Evolutionary conservation across 2,113 vertebrate genomes (phyloP), one percentile per base, ranked within the genome.

Genomic region (Anoplopoma fimbria): DNA sequence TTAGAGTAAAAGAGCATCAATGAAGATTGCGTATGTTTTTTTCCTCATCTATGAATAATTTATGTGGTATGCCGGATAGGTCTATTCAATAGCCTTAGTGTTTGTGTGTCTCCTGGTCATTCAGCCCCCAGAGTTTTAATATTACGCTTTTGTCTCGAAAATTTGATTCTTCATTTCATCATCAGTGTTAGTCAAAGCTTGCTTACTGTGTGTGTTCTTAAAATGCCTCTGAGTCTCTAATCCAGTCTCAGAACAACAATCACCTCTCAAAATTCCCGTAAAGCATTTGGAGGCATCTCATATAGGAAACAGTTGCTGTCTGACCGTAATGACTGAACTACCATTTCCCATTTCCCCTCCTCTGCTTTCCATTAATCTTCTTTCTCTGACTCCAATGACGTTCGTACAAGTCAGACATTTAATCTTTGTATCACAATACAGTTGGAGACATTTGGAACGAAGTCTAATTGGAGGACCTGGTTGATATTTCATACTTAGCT

Each of bases 401-500:
- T 57, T 40, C 1, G 0, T 23, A 60, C 29, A 34, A 67, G 45
- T 40, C 58, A 72, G 29, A 49, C 15, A 2, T 75, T 69, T 65
- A 21, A 72, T 63, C 65, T 65, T 62, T 64, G 55, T 25, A 83
- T 74, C 67, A 68, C 60, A 71, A 81, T 68, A 36, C 7, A 69
- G 21, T 49, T 42, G 13, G 34, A 79, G 27, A 79, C 69, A 58
- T 83, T 83, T 75, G 29, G 84, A 77, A 55, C 34, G 1, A 70
- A 75, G 47, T 72, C 29, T 75, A 14, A 47, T 80, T 71, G 47
- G 72, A 85, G 34, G 45, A 69, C 15, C 45, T 69, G 9, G 75
- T 84, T 72, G 86, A 77, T 83, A 83, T 87, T 88, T 81, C 57
- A 89, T 87, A 53, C 58, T 65, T 23, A 76, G 61, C 15, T 36